Conservation (phyloP, 2,888 invertebrate genomes). For the Suillia variegata region DNA sequence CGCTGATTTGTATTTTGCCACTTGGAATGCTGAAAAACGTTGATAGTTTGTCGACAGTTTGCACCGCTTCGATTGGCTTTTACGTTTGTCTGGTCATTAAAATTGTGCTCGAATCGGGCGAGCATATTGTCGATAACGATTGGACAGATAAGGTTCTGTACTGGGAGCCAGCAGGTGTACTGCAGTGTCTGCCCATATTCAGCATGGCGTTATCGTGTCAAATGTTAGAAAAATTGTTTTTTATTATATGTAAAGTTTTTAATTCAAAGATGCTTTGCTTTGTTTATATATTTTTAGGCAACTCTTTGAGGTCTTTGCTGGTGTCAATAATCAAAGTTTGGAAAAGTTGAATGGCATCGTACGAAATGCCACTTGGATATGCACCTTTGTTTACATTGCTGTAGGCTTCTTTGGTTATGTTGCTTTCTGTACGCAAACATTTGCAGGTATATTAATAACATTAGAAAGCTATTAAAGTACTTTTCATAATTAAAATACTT, state of each 20-base stretch:
- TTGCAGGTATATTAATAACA: constrained; percentile 65
- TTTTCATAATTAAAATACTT: no score
- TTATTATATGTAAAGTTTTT: neutral
- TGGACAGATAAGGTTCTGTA: constrained; percentile 76
- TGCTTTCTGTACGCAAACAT: constrained; percentile 79
- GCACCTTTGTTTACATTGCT: constrained; percentile 86
- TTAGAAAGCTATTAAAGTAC: neutral
- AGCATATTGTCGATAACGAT: constrained; percentile 74
- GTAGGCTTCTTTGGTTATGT: constrained; percentile 91
- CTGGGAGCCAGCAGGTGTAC: constrained; percentile 84
- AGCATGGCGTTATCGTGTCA: constrained; percentile 97
- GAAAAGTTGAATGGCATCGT: constrained; percentile 90
- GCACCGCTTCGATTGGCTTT: constrained; percentile 88
- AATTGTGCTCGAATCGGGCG: constrained; percentile 78
- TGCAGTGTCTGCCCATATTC: constrained; percentile 94
- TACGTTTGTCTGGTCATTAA: constrained; percentile 88
- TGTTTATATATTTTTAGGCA: constrained; percentile 70
- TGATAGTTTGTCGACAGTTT: constrained; percentile 85
- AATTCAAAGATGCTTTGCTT: no score
- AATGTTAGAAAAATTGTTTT: constrained; percentile 69
- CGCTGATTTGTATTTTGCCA: constrained; percentile 84
- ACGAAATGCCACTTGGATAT: constrained; percentile 87
- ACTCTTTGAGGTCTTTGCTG: constrained; percentile 91
- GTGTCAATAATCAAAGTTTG: constrained; percentile 82
- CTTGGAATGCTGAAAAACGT: constrained; percentile 87